These are phyloP conservation scores for Danionella cerebrum DNA, from an alignment of 2,113 vertebrate genomes.

Conservation along the genomic window DNA sequence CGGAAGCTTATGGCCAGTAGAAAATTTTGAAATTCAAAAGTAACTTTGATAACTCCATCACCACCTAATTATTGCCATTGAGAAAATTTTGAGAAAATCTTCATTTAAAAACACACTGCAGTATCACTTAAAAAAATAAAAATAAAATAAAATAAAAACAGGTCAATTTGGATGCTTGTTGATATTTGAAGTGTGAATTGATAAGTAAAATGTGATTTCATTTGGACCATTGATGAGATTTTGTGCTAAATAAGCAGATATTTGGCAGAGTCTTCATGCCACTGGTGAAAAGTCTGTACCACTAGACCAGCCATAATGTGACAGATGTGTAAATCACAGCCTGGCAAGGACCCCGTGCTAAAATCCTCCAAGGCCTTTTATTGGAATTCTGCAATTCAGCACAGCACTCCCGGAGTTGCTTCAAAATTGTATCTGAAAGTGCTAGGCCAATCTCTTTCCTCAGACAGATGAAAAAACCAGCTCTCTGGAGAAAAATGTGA, in stretches of 20 bases:
- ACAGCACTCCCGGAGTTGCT: neutral
- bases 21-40: no score
- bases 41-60: no score
- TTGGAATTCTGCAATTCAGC: neutral
- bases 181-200: neutral
- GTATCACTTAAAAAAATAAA: no score
- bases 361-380: conserved; percentile 16
- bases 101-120: no score
- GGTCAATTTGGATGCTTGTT: no score
- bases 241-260: neutral
- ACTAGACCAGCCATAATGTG: neutral
- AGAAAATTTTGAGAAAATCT: no score
- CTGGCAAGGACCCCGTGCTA: neutral
- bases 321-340: neutral
- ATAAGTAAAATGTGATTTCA: neutral
- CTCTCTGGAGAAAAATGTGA: neutral
- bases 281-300: neutral
- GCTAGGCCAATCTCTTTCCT: conserved; percentile 1
- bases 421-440: conserved; percentile 24
- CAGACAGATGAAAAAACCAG: conserved; percentile 26
- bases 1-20: no score
- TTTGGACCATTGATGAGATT: neutral
- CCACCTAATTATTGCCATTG: no score
- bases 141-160: no score
- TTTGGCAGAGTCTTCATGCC: neutral